A percentile compares a stretch with the other conserved stretches of the same genome.
Conservation (phyloP, 2,888 invertebrate genomes). For the Agrypnus murinus region DNA sequence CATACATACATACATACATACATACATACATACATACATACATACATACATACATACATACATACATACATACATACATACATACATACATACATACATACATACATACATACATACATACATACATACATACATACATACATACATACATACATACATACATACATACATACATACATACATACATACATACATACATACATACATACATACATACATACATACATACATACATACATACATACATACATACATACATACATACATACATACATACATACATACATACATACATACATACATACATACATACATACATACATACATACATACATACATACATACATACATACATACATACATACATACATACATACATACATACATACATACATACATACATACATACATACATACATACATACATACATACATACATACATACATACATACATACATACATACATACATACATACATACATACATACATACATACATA, state of each 20-base stretch:
- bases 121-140: slow-evolving; percentile 9
- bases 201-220: slow-evolving; percentile 3
- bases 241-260: too few species aligned
- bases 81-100: slow-evolving; percentile 18
- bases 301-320: slow-evolving; percentile 9
- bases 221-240: slow-evolving; percentile 18
- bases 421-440: slow-evolving; percentile 14
- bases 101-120: slow-evolving; percentile 19
- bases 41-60: slow-evolving; percentile 12
- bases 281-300: slow-evolving; percentile 14
- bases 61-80: slow-evolving; percentile 16
- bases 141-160: too few species aligned
- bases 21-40: slow-evolving; percentile 6
- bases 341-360: slow-evolving; percentile 15
- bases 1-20: slow-evolving; percentile 8
- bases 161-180: slow-evolving; percentile 6
- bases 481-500: too few species aligned
- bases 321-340: slow-evolving; percentile 9
- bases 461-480: slow-evolving; percentile 9
- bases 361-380: slow-evolving; percentile 12
- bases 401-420: slow-evolving; percentile 7
- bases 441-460: slow-evolving; percentile 8
- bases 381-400: slow-evolving; percentile 11
- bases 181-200: slow-evolving; percentile 15
- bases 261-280: slow-evolving; percentile 10